Conservation (phyloP, 2,113 vertebrate genomes). For the Myotis yumanensis region DNA sequence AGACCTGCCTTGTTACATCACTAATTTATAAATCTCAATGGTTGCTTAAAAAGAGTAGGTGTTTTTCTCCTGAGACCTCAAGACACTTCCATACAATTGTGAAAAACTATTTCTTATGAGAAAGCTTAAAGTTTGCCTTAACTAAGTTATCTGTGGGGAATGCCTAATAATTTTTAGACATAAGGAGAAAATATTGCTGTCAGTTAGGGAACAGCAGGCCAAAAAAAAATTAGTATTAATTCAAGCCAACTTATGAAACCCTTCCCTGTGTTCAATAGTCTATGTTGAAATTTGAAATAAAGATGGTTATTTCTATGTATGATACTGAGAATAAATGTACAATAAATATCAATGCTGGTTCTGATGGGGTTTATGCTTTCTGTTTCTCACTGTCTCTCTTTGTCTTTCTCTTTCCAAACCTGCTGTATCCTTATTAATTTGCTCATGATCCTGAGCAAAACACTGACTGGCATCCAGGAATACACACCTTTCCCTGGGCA, state of each 20-base stretch:
- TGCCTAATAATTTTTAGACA: not conserved
- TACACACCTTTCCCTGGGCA: not conserved
- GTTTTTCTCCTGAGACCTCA: conserved; percentile 5
- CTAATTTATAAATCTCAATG: not conserved
- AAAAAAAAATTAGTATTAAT: not conserved
- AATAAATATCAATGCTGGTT: not conserved
- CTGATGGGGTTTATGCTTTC: not conserved
- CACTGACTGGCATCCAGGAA: not conserved
- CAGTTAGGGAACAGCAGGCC: not conserved
- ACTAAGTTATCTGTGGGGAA: not conserved
- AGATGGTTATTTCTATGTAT: not conserved
- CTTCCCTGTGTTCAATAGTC: not conserved
- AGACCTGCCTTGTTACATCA: not conserved
- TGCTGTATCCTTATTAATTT: conserved; percentile 1
- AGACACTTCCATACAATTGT: not conserved
- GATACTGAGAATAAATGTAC: not conserved
- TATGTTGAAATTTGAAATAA: conserved; percentile 23
- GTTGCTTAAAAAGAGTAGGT: not conserved
- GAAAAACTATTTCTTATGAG: not conserved
- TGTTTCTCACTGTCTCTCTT: not conserved
- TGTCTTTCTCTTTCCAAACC: conserved; percentile 9
- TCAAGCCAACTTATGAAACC: not conserved
- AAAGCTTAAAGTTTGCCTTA: not conserved
- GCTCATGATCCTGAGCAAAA: not conserved
- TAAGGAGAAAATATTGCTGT: not conserved